Percentiles rank a stretch among this genome's conserved stretches.
These are phyloP conservation scores for Doris montereyensis DNA, from an alignment of 2,888 invertebrate genomes.

Conservation along the genomic window DNA sequence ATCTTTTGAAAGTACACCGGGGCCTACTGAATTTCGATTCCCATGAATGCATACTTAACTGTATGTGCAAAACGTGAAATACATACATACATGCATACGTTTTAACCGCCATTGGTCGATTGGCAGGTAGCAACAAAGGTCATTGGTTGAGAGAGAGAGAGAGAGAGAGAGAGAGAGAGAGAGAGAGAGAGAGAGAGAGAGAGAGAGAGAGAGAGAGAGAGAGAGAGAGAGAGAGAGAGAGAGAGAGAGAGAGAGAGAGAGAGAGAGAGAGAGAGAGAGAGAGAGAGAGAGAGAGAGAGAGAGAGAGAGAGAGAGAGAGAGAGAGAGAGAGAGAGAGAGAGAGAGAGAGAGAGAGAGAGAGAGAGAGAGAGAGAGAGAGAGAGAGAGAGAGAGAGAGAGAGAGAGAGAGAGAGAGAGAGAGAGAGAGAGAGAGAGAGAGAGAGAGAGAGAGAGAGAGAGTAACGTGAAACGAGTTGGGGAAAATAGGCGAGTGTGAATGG, in stretches of 20 bases:
- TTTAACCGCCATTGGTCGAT: too few species aligned
- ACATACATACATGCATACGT: too few species aligned
- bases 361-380: conserved; percentile 23
- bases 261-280: conserved; percentile 16
- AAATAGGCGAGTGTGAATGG: too few species aligned
- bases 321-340: conserved; percentile 21
- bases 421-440: neutral
- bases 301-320: neutral
- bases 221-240: neutral
- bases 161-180: neutral
- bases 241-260: neutral
- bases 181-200: too few species aligned
- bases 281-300: conserved; percentile 23
- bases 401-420: neutral
- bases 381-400: conserved; percentile 24
- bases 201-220: too few species aligned
- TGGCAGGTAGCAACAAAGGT: too few species aligned
- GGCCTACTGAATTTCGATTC: too few species aligned
- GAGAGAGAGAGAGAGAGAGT: neutral
- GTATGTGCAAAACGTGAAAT: too few species aligned
- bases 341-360: conserved; percentile 14
- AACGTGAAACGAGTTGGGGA: too few species aligned
- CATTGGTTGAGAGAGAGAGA: neutral
- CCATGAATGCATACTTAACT: too few species aligned
- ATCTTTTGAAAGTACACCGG: too few species aligned